phyloP scores from a whole-genome alignment of 2,113 vertebrate genomes.

The Dasyurus viverrinus region DNA sequence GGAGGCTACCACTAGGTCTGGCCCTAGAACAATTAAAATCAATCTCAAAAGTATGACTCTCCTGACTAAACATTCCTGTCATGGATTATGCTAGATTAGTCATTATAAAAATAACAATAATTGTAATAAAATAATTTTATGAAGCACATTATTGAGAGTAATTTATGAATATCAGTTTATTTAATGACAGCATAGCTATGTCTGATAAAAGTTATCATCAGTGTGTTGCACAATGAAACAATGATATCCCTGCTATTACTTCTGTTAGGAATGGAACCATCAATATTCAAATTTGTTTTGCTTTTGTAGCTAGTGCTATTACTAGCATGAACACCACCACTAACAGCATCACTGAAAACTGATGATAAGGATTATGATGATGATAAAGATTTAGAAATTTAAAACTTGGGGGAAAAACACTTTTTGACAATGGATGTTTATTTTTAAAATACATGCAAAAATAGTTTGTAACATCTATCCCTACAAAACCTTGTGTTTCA shows the following conservation, averaged over 20 bases:
- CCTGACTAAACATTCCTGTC: conserved; percentile 41
- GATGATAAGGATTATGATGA: no score
- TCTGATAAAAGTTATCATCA: background rate
- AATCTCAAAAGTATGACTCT: background rate
- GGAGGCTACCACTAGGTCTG: conserved; percentile 1
- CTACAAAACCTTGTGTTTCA: no score
- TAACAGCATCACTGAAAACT: no score
- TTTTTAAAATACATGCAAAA: no score
- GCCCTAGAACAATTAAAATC: background rate
- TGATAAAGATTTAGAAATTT: background rate
- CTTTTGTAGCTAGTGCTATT: background rate
- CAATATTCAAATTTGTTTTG: background rate
- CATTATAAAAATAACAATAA: background rate
- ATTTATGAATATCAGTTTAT: background rate
- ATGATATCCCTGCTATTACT: background rate
- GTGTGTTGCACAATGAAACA: background rate
- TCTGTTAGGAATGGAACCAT: background rate
- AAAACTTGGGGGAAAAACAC: background rate
- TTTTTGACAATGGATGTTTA: background rate
- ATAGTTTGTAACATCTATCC: no score
- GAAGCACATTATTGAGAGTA: background rate
- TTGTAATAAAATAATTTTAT: background rate
- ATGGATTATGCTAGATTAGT: background rate
- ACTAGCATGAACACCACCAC: background rate
- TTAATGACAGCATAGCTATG: background rate